phyloP scores from a whole-genome alignment of 1,140 invertebrate genomes.

The roundworm (Caenorhabditis elegans) region WBcel235 BX284603.4:5511001-5511500 shows the following conservation, averaged over 20 bases:
- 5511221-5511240: not conserved
- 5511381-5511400: not conserved
- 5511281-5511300: not conserved
- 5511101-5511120: too few relatives aligned
- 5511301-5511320: not conserved
- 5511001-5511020: too few relatives aligned
- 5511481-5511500: not conserved
- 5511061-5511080: too few relatives aligned
- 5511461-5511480: slow-evolving; percentile 11
- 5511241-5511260: not conserved
- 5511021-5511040: too few relatives aligned
- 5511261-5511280: not conserved
- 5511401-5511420: slow-evolving; percentile 1
- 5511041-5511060: too few relatives aligned
- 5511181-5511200: slow-evolving; percentile 5
- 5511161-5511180: too few relatives aligned
- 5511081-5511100: too few relatives aligned
- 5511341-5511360: slow-evolving; percentile 8
- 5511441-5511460: slow-evolving; percentile 15
- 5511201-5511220: not conserved
- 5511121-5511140: too few relatives aligned
- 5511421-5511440: not conserved
- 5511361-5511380: not conserved
- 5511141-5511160: too few relatives aligned
- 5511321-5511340: not conserved